These are phyloP conservation scores for Dipodomys spectabilis DNA, from an alignment of 2,113 vertebrate species.

Conservation along the genomic window DNA sequence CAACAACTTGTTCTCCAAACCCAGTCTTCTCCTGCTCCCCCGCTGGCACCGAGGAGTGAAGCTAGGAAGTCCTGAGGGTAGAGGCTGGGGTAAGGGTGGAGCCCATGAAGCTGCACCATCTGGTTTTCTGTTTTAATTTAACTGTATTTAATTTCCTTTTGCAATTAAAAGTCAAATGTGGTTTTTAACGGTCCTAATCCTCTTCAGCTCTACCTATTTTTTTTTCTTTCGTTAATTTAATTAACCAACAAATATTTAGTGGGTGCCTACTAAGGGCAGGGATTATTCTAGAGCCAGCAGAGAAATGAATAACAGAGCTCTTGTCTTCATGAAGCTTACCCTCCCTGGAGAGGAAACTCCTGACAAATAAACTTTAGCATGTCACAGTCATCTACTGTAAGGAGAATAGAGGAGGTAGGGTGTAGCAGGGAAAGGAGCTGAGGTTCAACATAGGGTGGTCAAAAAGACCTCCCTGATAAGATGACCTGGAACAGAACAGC, in stretches of 20 bases:
- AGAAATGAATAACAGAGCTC: not conserved
- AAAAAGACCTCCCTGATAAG: not conserved
- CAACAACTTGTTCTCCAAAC: conserved; percentile 24
- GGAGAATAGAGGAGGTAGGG: rapidly evolving
- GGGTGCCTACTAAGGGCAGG: not conserved
- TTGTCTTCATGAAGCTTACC: not conserved
- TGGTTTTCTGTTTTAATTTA: conserved; percentile 85
- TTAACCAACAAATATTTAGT: not conserved
- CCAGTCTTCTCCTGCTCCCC: conserved; percentile 21
- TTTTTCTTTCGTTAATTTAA: not conserved
- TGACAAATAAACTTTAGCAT: rapidly evolving
- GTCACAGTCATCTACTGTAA: not conserved
- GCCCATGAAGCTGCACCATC: conserved; percentile 73
- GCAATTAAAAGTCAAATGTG: conserved; percentile 84
- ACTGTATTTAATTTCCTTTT: conserved; percentile 87
- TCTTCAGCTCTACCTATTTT: conserved; percentile 49
- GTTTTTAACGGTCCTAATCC: conserved; percentile 86
- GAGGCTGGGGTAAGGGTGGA: conserved; percentile 18
- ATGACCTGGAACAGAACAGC: not conserved
- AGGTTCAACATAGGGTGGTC: rapidly evolving
- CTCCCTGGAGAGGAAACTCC: not conserved
- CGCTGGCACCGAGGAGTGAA: not conserved
- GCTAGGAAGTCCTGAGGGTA: not conserved
- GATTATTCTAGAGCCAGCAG: not conserved
- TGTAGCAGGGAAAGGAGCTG: no score